Evolutionary conservation across 2,888 invertebrate species (phyloP), one percentile per base, ranked within the genome.

Genomic region (Diarsia brunnea): DNA sequence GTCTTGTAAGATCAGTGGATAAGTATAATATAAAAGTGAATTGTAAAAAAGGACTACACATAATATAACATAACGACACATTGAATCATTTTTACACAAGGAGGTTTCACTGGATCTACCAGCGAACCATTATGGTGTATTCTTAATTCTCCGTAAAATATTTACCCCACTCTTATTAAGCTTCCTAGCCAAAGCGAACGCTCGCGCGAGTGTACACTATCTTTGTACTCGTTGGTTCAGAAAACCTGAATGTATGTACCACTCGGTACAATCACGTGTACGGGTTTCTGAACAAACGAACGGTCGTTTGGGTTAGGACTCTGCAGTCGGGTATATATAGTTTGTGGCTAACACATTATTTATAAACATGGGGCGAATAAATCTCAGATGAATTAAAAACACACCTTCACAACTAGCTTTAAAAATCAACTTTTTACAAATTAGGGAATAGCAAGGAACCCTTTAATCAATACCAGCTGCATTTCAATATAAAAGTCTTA

Each of bases 1-100:
- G 76, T 82, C 53, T 75, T 86, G 19, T 80, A 76, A 81, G 75
- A 72, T 81, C 67, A 73, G 71, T 71, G 63, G 4, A 79, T 71
- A 71, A 73, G 58, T 73, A 66, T 60, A 49, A 73, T 65, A 75
- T 64, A 74, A 82, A 58, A 66, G 73, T 86, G 77, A 60, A 80
- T 73, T 74, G 60, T 60, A 81, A 69, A 74, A 73, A 71, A 74
- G 49, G 63, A 81, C 67, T 80, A 81, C 47, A 84, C 61, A 63
- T 63, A 58, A 45, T 49, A 69, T 71, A 64, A 74, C n/a, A 67
- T 38, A 31, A 73, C 60, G 43, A 55, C 67, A 70, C 55, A 74
- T 68, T 78, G 31, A 53, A 69, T 79, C n/a, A 77, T 60, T n/a
- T 66, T 24, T 69, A 60, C 47, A 79, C 67, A 68, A 58, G 45